Evolutionary conservation across 2,888 invertebrate species (phyloP).

Genomic region (Cryptus armator): DNA sequence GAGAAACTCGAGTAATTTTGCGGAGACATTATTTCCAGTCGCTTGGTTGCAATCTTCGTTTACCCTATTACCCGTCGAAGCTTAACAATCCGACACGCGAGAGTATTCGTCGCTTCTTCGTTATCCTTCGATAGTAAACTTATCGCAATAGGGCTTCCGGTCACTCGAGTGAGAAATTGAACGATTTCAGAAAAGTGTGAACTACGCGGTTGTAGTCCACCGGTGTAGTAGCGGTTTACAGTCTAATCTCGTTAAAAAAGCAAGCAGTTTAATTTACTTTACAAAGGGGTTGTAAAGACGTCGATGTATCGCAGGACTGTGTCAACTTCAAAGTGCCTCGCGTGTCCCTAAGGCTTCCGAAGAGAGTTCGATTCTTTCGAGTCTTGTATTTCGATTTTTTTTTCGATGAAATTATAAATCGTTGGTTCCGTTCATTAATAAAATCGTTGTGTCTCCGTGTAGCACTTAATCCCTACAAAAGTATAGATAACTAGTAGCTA

Average conservation of each 20-base stretch:
- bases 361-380: not conserved
- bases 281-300: constrained; percentile 19
- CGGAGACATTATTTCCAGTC: constrained; percentile 48
- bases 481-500: not conserved
- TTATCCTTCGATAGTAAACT: constrained; percentile 49
- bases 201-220: constrained; percentile 30
- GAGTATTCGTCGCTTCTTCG: constrained; percentile 43
- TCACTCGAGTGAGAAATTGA: constrained; percentile 62
- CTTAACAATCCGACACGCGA: constrained; percentile 60
- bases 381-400: not conserved
- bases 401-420: too few species aligned
- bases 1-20: constrained; percentile 19
- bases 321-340: not conserved
- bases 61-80: constrained; percentile 50
- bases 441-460: too few species aligned
- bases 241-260: constrained; percentile 56
- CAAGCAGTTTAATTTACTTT: constrained; percentile 28
- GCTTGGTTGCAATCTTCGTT: constrained; percentile 36
- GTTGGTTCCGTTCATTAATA: too few species aligned
- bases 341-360: not conserved
- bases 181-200: constrained; percentile 46
- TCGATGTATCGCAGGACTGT: constrained; percentile 29
- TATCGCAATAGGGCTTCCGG: constrained; percentile 55
- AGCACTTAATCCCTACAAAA: not conserved
- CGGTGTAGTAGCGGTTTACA: not conserved